Evolutionary conservation across 2,888 invertebrate species (phyloP).

Genomic region (Nebria brevicollis): DNA sequence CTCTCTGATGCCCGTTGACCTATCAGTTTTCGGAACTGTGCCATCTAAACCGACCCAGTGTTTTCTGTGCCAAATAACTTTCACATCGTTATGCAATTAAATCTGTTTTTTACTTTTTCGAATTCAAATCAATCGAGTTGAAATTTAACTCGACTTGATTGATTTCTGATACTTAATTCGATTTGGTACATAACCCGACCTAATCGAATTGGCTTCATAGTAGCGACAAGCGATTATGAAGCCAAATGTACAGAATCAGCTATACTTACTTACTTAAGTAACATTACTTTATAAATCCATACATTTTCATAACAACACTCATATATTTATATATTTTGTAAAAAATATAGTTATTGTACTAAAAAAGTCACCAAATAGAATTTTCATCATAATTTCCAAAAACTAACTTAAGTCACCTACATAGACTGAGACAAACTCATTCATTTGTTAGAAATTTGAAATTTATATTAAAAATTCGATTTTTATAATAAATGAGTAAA

Average conservation of each 20-base stretch:
- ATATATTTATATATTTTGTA: too few species aligned
- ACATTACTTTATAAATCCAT: too few species aligned
- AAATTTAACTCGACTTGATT: not conserved
- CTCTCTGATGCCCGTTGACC: slow-evolving; percentile 18
- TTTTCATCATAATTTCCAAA: too few species aligned
- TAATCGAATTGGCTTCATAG: too few species aligned
- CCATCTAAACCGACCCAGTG: not conserved
- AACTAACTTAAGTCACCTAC: too few species aligned
- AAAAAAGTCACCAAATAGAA: too few species aligned
- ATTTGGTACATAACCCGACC: not conserved
- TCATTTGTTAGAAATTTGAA: not conserved
- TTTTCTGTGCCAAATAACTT: slow-evolving; percentile 15
- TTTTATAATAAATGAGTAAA: not conserved
- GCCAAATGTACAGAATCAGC: too few species aligned
- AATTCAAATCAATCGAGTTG: not conserved
- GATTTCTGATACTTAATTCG: too few species aligned
- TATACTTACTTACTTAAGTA: too few species aligned
- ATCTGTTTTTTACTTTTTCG: not conserved
- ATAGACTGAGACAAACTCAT: not conserved
- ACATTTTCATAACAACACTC: too few species aligned
- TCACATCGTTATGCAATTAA: slow-evolving; percentile 21
- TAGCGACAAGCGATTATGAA: too few species aligned
- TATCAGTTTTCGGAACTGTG: slow-evolving; percentile 3
- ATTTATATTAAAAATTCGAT: not conserved
- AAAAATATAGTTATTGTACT: too few species aligned